A percentile compares a stretch with the other conserved stretches of the same genome.
These are phyloP conservation scores for Catharus bicknelli DNA, from an alignment of 2,113 vertebrate genomes.

Conservation along the genomic window DNA sequence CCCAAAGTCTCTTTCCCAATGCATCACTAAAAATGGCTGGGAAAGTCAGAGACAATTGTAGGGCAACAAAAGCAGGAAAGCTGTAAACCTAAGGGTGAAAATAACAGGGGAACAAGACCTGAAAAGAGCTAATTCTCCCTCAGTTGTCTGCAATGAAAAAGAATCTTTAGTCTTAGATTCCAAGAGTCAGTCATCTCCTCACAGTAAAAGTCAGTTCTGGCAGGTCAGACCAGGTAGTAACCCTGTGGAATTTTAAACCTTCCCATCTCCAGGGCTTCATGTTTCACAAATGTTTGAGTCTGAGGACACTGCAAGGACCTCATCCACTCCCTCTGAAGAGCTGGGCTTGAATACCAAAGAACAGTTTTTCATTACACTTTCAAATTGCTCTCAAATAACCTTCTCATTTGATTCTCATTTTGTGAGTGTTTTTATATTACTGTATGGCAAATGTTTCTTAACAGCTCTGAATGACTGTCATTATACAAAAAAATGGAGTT, in stretches of 20 bases:
- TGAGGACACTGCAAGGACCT: background rate
- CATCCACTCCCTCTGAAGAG: background rate
- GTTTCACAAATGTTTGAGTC: background rate
- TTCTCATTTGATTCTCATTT: background rate
- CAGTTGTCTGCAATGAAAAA: background rate
- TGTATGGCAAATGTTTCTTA: background rate
- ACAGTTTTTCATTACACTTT: background rate
- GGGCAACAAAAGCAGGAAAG: background rate
- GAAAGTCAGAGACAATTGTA: accelerated
- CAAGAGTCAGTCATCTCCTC: background rate
- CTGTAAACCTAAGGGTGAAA: background rate
- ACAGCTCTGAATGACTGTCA: background rate
- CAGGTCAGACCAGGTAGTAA: background rate
- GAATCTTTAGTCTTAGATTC: background rate
- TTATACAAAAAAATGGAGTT: background rate
- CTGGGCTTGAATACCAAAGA: background rate
- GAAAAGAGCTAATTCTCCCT: background rate
- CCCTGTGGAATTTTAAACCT: background rate
- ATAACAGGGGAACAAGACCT: background rate
- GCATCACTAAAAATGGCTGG: background rate
- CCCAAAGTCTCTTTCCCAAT: background rate
- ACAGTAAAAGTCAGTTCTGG: background rate
- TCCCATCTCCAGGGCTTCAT: background rate
- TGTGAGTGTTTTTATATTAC: background rate
- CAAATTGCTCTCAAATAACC: background rate